Percentiles rank a stretch among this genome's conserved stretches.
These are phyloP conservation scores for Corythaixoides concolor DNA, from an alignment of 2,113 vertebrate species.

Conservation along the genomic window DNA sequence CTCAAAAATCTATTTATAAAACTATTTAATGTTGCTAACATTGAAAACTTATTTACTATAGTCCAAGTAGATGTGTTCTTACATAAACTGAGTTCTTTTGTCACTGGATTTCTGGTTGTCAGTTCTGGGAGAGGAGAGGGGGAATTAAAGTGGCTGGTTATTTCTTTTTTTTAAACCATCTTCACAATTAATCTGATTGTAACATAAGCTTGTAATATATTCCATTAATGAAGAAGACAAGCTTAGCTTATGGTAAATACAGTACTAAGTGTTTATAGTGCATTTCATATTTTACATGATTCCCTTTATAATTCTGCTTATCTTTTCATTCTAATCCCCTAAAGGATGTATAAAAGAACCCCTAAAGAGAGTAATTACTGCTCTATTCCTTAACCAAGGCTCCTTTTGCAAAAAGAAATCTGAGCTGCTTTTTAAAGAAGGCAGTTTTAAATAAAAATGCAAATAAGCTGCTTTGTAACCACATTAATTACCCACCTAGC, in stretches of 20 bases:
- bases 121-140: background rate
- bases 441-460: conserved; percentile 94
- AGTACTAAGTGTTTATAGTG: conserved; percentile 84
- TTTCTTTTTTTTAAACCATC: background rate
- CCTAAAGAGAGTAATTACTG: conserved; percentile 89
- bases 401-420: conserved; percentile 84
- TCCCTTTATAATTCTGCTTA: conserved; percentile 99
- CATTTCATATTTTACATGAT: conserved; percentile 92
- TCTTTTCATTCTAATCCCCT: conserved; percentile 90
- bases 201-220: conserved; percentile 73
- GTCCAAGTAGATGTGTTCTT: background rate
- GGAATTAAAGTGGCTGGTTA: conserved; percentile 38
- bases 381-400: conserved; percentile 87
- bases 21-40: background rate
- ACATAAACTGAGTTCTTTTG: background rate
- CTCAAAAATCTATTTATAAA: background rate
- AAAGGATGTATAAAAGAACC: conserved; percentile 90
- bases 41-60: background rate
- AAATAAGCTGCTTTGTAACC: conserved; percentile 99
- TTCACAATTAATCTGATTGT: conserved; percentile 70
- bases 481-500: conserved; percentile 96
- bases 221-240: conserved; percentile 78
- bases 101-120: background rate
- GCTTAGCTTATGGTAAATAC: conserved; percentile 80
- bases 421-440: conserved; percentile 88